Percentiles rank a stretch among this genome's conserved stretches.
phyloP scores from a whole-genome alignment of 2,797 vertebrate genomes.

The Eulemur albifrons region DNA sequence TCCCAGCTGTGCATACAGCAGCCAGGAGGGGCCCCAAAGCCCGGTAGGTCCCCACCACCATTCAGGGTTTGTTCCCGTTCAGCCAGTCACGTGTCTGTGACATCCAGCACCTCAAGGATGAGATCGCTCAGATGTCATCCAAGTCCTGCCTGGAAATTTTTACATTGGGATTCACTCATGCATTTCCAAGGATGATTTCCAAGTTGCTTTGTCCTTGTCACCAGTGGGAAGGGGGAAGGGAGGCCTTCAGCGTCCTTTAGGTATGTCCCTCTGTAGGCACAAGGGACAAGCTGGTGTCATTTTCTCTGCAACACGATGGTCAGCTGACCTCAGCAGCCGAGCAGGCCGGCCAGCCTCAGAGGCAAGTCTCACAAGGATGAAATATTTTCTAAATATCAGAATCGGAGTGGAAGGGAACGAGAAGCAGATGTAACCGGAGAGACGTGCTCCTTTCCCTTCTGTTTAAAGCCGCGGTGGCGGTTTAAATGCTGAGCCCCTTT shows the following conservation, averaged over 20 bases:
- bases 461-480: accelerated
- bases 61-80: background rate
- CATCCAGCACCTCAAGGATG: background rate
- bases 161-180: background rate
- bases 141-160: background rate
- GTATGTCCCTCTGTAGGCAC: background rate
- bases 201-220: constrained; percentile 35
- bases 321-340: background rate
- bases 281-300: background rate
- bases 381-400: background rate
- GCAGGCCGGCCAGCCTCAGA: background rate
- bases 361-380: background rate
- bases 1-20: accelerated
- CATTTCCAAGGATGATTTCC: background rate
- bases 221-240: background rate
- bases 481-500: background rate
- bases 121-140: background rate
- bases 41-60: background rate
- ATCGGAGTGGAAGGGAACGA: background rate
- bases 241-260: background rate
- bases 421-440: background rate
- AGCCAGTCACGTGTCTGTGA: background rate
- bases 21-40: no score
- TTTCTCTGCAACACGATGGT: background rate
- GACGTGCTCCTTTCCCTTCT: background rate